These are phyloP conservation scores for Rattus rattus DNA, from an alignment of 2,113 vertebrate species.

Conservation along the genomic window DNA sequence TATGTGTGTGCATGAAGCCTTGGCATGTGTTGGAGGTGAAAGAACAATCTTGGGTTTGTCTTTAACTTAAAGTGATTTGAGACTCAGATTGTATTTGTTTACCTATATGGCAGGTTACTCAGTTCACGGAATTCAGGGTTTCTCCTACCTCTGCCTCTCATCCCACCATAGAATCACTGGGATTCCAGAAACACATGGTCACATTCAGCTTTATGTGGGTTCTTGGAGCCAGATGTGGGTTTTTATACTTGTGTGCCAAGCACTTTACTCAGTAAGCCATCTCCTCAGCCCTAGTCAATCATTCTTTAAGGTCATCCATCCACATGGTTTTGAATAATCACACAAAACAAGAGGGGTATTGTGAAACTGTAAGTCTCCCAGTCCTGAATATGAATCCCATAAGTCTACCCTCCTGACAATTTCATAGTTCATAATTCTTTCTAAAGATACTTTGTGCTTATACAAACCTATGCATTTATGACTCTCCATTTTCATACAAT, in stretches of 20 bases:
- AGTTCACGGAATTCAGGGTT: background rate
- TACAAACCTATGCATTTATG: background rate
- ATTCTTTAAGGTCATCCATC: background rate
- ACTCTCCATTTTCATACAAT: background rate
- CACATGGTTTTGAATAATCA: background rate
- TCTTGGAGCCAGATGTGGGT: background rate
- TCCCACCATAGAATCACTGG: no score
- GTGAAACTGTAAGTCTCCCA: background rate
- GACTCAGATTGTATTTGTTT: background rate
- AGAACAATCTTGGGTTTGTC: background rate
- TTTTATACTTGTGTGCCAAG: background rate
- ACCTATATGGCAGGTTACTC: no score
- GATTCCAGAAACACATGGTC: background rate
- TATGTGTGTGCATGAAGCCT: background rate
- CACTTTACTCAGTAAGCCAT: background rate
- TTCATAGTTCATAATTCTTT: constrained; percentile 25
- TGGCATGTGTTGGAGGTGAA: background rate
- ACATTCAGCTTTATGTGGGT: background rate
- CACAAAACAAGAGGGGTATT: background rate
- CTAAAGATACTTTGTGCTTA: constrained; percentile 11
- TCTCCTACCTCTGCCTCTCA: background rate
- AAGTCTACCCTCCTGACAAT: background rate
- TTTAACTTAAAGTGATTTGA: background rate
- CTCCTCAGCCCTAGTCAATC: background rate
- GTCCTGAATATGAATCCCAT: background rate